Percentiles rank a stretch among this genome's conserved stretches.
These are phyloP conservation scores for Pipa parva DNA, from an alignment of 2,113 vertebrate species.

Conservation along the genomic window DNA sequence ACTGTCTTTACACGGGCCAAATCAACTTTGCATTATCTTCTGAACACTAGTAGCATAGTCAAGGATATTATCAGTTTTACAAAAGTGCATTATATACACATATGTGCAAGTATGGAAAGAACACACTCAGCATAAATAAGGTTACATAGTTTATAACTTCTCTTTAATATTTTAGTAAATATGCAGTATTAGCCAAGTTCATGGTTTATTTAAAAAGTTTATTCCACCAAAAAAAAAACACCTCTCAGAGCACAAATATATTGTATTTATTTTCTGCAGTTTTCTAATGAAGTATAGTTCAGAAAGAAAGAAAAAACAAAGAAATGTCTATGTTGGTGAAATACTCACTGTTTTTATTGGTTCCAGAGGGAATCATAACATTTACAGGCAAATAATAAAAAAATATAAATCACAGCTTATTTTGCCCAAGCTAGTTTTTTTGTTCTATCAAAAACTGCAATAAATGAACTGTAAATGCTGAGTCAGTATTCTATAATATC, in stretches of 20 bases:
- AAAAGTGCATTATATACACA: too few species aligned
- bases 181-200: neutral
- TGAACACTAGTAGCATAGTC: too few species aligned
- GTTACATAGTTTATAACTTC: neutral
- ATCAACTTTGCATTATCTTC: too few species aligned
- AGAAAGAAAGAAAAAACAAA: neutral
- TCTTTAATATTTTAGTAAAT: neutral
- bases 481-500: neutral
- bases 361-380: slow-evolving; percentile 18
- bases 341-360: slow-evolving; percentile 15
- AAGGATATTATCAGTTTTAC: too few species aligned
- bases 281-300: neutral
- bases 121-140: too few species aligned
- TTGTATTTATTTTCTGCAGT: neutral
- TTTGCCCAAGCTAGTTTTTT: slow-evolving; percentile 13
- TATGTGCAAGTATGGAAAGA: too few species aligned
- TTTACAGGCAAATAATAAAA: slow-evolving; percentile 23
- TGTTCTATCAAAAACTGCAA: neutral
- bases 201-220: neutral
- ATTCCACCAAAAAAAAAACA: neutral
- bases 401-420: slow-evolving; percentile 14
- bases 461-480: slow-evolving; percentile 2
- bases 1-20: too few species aligned
- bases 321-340: slow-evolving; percentile 7
- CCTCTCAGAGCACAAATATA: neutral